Percentiles rank a stretch among this genome's conserved stretches.
Evolutionary conservation across 2,797 vertebrate genomes (phyloP).

Genomic region (Liparis tanakae): DNA sequence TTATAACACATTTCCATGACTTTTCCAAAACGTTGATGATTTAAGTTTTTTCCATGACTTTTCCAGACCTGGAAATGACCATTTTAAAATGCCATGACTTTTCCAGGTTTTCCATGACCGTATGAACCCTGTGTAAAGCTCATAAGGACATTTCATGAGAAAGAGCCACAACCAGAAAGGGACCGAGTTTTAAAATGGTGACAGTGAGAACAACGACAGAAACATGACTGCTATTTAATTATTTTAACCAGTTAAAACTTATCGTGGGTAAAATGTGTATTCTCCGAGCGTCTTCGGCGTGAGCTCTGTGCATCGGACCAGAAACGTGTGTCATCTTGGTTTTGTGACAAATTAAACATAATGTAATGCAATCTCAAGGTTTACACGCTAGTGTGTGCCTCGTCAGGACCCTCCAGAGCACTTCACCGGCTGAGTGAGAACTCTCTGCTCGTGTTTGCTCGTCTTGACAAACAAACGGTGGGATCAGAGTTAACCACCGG

Average conservation of each 20-base stretch:
- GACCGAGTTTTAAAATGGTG: constrained; percentile 7
- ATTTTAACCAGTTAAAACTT: constrained; percentile 6
- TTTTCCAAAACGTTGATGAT: too few relatives aligned
- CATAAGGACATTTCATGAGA: background rate
- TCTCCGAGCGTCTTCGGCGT: too few relatives aligned
- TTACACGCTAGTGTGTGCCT: background rate
- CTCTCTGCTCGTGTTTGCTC: constrained; percentile 18
- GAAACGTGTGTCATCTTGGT: too few relatives aligned
- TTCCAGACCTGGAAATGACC: too few relatives aligned
- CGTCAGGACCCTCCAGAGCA: constrained; percentile 1
- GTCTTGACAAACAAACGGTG: constrained; percentile 1
- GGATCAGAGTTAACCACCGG: constrained; percentile 11
- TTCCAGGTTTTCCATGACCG: too few relatives aligned
- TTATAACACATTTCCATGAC: too few relatives aligned
- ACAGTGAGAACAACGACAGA: constrained; percentile 15
- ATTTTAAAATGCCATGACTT: too few relatives aligned
- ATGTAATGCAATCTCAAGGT: too few relatives aligned
- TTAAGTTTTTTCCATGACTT: too few relatives aligned
- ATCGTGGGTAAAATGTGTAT: constrained; percentile 4
- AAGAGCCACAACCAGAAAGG: background rate
- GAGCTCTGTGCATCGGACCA: too few relatives aligned
- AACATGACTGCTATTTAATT: constrained; percentile 24
- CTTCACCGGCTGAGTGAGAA: constrained; percentile 1
- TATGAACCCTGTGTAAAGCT: too few relatives aligned
- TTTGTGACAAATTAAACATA: too few relatives aligned